Percentiles rank a stretch among this genome's conserved stretches.
Evolutionary conservation across 92 coral and sea anemone genomes (phyloP).

Genomic region (Plumapathes pennacea): DNA sequence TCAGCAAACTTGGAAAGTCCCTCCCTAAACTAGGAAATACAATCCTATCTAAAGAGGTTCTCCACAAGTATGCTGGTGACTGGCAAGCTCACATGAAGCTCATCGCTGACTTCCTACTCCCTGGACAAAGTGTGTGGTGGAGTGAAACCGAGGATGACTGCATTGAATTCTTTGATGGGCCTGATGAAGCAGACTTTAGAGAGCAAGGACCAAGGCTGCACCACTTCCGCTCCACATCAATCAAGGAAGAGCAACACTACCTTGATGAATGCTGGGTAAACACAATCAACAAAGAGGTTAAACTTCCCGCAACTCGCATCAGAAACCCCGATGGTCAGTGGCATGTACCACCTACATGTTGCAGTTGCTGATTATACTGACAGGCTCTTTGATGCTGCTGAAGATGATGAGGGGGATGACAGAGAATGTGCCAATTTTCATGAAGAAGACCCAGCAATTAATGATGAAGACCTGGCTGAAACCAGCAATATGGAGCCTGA

Average conservation of each 20-base stretch:
- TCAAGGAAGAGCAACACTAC: conserved; percentile 24
- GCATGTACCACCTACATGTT: conserved; percentile 11
- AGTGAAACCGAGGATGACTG: conserved; percentile 34
- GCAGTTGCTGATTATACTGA: background rate
- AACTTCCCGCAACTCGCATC: conserved; percentile 36
- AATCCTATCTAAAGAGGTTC: conserved; percentile 4
- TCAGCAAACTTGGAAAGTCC: conserved; percentile 32
- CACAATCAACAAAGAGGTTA: conserved; percentile 10
- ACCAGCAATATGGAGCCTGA: too few species aligned
- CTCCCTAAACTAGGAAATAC: conserved; percentile 41
- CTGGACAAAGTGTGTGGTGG: conserved; percentile 64
- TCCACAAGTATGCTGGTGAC: conserved; percentile 41
- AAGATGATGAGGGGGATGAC: background rate
- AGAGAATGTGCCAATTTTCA: background rate
- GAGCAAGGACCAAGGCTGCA: conserved; percentile 33
- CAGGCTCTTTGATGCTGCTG: background rate
- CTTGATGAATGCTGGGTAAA: conserved; percentile 23
- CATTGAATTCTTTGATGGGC: conserved; percentile 66
- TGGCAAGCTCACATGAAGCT: conserved; percentile 46
- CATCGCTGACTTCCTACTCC: conserved; percentile 50
- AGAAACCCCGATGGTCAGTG: conserved; percentile 20
- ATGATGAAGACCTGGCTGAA: too few species aligned
- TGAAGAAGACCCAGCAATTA: too few species aligned
- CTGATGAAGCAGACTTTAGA: conserved; percentile 24
- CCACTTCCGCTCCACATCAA: conserved; percentile 25